These are phyloP conservation scores for Oryzias melastigma DNA, from an alignment of 2,113 vertebrate genomes.

Conservation along the genomic window DNA sequence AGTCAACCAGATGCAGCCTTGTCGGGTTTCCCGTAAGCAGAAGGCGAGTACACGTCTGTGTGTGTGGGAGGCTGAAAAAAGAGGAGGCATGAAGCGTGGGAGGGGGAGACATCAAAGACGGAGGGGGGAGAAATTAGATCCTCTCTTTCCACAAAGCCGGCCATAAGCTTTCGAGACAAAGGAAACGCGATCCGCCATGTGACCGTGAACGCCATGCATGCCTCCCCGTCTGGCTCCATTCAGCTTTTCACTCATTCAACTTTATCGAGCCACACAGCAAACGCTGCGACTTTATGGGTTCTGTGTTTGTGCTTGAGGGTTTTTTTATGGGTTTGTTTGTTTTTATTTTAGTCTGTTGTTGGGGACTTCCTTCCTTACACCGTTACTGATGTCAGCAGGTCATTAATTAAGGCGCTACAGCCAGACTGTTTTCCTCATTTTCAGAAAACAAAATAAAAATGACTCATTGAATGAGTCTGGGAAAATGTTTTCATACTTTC, in stretches of 20 bases:
- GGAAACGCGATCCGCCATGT: constrained; percentile 59
- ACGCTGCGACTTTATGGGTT: not conserved
- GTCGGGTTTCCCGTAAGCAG: constrained; percentile 53
- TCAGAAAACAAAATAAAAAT: too few species aligned
- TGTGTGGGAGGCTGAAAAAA: constrained; percentile 22
- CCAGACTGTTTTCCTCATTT: too few species aligned
- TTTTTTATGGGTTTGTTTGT: not conserved
- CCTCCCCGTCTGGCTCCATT: constrained; percentile 66
- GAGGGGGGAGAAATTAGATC: constrained; percentile 68
- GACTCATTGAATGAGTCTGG: too few species aligned
- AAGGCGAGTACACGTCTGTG: constrained; percentile 12
- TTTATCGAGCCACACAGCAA: constrained; percentile 30
- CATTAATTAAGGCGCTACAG: too few species aligned
- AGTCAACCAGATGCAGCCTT: constrained; percentile 41
- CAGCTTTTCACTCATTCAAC: constrained; percentile 71
- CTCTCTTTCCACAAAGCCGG: constrained; percentile 56
- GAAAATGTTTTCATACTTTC: too few species aligned
- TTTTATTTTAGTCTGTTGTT: not conserved
- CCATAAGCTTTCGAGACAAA: constrained; percentile 61
- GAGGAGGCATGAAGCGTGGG: constrained; percentile 47
- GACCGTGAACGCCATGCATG: constrained; percentile 54
- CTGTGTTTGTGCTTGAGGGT: not conserved
- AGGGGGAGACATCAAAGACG: constrained; percentile 71
- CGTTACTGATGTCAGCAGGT: too few species aligned
- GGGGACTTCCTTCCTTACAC: not conserved